Base-by-base conservation (phyloP, 35 echinoderm and acorn worm species). In the Hemicentrotus pulcherrimus region DNA sequence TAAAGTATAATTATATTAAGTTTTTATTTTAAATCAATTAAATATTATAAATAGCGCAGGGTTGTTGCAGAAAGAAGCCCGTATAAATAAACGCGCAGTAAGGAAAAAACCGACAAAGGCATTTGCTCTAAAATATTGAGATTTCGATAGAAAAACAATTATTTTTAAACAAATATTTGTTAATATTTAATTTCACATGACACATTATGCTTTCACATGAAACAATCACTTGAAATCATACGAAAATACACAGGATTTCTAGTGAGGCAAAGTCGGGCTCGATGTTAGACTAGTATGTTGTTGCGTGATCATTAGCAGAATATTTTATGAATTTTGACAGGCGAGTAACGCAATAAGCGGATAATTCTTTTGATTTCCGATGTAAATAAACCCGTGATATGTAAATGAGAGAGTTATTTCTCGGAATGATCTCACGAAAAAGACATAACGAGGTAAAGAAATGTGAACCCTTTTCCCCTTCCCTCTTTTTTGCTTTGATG, bases 301-400 rank as follows among this genome's bases (percentile, higher is more conserved):
- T 90, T 41, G 31, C 32, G 46, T 45, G 88, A 90, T 90, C 88
- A 90, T 90, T 90, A 90, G 88, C 88, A 90, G 15, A 90, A 90
- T 45, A 33, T 90, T 90, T 90, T 33, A 90, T 90, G 32, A 33
- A 90, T 47, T 90, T 47, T 90, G 88, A 90, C 88, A 90, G 88
- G 32, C 88, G 32, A 47, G 88, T 90, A 90, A 90, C 88, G 32
- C 88, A 90, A 90, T 90, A 90, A 90, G 88, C 46, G 32, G 88
- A 15, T 33, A 90, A 90, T 45, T 90, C 31, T 90, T 47, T 90
- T 18, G 88, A 90, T 90, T 90, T 90, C 88, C 88, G 88, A 90
- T 90, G 88, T 90, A 90, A 32, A 90, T 90, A 90, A 90, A 90
- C 88, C 31, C 28, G 88, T 90, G 88, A 90, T 90, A 90, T 33